Conservation (phyloP, 2,113 vertebrate species). For the Catharus fuscescens region DNA sequence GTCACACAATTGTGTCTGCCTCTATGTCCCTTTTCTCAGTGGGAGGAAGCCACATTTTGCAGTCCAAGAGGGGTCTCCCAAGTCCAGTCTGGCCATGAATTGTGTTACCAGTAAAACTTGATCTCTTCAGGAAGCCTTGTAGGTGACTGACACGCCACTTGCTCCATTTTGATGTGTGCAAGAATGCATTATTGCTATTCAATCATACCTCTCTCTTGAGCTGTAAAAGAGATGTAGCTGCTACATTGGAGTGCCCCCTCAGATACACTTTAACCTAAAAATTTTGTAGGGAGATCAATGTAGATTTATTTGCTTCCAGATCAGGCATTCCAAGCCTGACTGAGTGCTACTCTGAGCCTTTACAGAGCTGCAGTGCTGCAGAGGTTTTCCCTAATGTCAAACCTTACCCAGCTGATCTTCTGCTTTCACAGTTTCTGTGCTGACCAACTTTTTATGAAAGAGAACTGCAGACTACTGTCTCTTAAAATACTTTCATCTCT, state of each 20-base stretch:
- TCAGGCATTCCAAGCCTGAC: neutral
- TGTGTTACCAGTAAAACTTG: neutral
- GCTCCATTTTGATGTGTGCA: constrained; percentile 44
- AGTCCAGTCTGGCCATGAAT: neutral
- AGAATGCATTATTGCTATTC: constrained; percentile 78
- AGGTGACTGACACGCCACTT: neutral
- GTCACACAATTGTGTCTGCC: neutral
- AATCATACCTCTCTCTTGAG: constrained; percentile 72
- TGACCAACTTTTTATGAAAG: neutral
- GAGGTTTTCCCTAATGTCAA: neutral
- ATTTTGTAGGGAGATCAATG: neutral
- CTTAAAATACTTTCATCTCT: neutral
- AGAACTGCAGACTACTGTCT: neutral
- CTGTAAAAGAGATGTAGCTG: neutral
- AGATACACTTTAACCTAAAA: neutral
- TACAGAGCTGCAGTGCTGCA: neutral
- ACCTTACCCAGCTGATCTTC: neutral
- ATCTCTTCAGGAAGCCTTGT: neutral
- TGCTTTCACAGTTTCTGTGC: neutral
- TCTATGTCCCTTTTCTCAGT: neutral
- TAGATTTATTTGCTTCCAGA: neutral
- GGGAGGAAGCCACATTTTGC: neutral
- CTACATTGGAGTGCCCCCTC: neutral
- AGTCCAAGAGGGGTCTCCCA: neutral
- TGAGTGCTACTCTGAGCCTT: neutral